Conservation (phyloP, 1,140 invertebrate genomes). For the Bombyx mori region DNA sequence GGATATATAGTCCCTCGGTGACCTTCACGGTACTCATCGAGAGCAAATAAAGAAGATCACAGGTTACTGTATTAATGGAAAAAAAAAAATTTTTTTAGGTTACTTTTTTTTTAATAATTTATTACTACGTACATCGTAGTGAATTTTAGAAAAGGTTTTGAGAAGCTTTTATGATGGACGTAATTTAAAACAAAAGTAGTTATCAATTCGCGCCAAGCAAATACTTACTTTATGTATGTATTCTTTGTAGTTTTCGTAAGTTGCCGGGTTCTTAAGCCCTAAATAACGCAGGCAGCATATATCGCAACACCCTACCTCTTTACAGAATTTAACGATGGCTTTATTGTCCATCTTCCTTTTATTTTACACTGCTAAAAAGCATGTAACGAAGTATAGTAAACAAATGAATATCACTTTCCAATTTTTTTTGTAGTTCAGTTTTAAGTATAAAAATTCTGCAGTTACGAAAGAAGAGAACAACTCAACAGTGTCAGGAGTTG, state of each 20-base stretch:
- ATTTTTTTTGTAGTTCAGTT: background rate
- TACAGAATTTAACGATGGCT: conserved; percentile 37
- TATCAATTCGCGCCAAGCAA: too few relatives aligned
- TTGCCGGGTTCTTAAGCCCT: conserved; percentile 39
- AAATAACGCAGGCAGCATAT: conserved; percentile 44
- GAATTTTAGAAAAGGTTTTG: too few relatives aligned
- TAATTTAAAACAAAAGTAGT: conserved; percentile 2
- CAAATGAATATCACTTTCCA: background rate
- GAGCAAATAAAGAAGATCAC: too few relatives aligned
- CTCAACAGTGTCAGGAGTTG: too few relatives aligned
- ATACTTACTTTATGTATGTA: conserved; percentile 19
- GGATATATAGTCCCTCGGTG: too few relatives aligned
- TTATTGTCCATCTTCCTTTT: conserved; percentile 34
- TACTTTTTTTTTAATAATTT: too few relatives aligned
- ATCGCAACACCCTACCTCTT: conserved; percentile 47
- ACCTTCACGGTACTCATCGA: too few relatives aligned
- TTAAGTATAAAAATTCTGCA: too few relatives aligned
- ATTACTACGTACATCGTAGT: too few relatives aligned
- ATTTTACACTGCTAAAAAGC: background rate
- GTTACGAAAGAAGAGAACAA: too few relatives aligned
- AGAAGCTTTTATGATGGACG: background rate
- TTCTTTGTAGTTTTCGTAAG: conserved; percentile 32
- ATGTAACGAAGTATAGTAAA: background rate
- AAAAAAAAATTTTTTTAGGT: too few relatives aligned
- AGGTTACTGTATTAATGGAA: too few relatives aligned